These are phyloP conservation scores for Ischnus inquisitorius DNA, from an alignment of 2,888 invertebrate genomes.

Conservation along the genomic window DNA sequence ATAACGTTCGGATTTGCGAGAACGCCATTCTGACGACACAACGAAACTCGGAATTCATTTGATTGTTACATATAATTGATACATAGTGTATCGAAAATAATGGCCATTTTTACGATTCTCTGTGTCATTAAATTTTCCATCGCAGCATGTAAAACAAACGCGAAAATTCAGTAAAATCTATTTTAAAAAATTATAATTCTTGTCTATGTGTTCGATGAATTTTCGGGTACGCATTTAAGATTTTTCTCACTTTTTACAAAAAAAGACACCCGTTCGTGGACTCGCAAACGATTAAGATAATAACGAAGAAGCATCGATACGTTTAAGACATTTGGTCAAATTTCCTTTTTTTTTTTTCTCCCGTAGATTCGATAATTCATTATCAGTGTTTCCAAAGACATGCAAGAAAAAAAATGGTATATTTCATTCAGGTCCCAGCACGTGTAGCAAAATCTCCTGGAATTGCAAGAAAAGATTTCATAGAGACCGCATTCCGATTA, in stretches of 20 bases:
- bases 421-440: conserved; percentile 7
- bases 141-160: conserved; percentile 23
- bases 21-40: not conserved
- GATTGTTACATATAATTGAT: not conserved
- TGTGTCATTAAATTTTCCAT: conserved; percentile 8
- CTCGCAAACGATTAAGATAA: too few species aligned
- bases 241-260: too few species aligned
- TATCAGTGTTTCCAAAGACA: conserved; percentile 24
- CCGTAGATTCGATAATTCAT: not conserved
- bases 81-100: conserved; percentile 2
- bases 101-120: conserved; percentile 18
- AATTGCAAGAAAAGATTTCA: not conserved
- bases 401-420: not conserved
- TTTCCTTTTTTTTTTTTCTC: not conserved
- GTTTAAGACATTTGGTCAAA: not conserved
- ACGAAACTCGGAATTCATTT: not conserved
- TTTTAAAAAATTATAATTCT: not conserved
- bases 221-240: too few species aligned
- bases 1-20: conserved; percentile 2
- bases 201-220: not conserved
- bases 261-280: too few species aligned
- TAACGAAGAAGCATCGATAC: not conserved
- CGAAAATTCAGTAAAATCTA: conserved; percentile 10
- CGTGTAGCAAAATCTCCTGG: conserved; percentile 34
- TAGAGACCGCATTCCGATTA: conserved; percentile 25